phyloP scores from a whole-genome alignment of 2,113 vertebrate species.

The Tenebrosternarchus preto region DNA sequence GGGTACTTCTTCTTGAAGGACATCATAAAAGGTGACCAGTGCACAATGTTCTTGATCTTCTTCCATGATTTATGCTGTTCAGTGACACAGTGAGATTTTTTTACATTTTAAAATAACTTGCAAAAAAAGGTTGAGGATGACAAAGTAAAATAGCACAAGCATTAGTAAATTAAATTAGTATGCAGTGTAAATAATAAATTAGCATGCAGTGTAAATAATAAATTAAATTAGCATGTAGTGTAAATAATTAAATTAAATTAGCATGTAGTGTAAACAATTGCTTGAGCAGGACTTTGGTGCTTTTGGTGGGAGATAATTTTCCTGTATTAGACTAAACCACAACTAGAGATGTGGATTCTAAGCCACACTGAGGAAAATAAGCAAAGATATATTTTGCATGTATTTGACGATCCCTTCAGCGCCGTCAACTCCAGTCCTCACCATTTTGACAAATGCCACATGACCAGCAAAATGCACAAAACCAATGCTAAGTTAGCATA shows the following conservation, averaged over 20 bases:
- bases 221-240: too few relatives aligned
- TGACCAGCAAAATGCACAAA: background rate
- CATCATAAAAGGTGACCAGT: conserved; percentile 98
- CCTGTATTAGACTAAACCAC: conserved; percentile 47
- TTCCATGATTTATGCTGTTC: conserved; percentile 95
- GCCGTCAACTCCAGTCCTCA: conserved; percentile 22
- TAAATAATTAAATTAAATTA: conserved; percentile 30
- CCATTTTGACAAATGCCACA: background rate
- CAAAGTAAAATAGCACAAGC: background rate
- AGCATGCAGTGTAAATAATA: background rate
- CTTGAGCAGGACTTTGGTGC: background rate
- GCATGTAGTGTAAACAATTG: conserved; percentile 23
- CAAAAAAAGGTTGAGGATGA: background rate
- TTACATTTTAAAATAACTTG: background rate
- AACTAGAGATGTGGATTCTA: background rate
- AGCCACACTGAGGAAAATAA: conserved; percentile 36
- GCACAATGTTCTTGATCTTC: conserved; percentile 99
- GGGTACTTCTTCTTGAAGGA: conserved; percentile 99
- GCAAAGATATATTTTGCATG: conserved; percentile 42
- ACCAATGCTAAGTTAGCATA: background rate
- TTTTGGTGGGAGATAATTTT: conserved; percentile 36
- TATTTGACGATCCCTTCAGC: conserved; percentile 33
- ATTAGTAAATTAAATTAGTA: background rate
- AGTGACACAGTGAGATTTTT: conserved; percentile 40
- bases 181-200: background rate